phyloP scores from a whole-genome alignment of 2,113 vertebrate species.

The Aldabrachelys gigantea region DNA sequence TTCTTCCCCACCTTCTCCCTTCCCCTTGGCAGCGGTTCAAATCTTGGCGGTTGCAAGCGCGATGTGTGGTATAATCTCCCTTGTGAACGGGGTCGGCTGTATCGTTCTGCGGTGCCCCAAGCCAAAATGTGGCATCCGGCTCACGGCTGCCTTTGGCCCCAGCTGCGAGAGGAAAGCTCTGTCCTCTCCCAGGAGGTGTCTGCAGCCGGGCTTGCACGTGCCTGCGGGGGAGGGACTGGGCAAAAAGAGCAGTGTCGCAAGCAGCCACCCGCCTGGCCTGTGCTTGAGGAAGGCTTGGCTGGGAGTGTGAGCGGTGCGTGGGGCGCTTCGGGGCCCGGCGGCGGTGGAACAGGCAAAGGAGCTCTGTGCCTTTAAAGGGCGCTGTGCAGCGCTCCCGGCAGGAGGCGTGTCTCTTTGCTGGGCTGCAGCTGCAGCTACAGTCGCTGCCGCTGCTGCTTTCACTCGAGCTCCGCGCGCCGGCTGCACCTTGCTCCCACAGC shows the following conservation, averaged over 20 bases:
- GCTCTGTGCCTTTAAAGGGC: slow-evolving; percentile 79
- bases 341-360: slow-evolving; percentile 10
- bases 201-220: neutral
- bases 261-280: neutral
- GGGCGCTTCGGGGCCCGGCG: neutral
- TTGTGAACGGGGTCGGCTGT: neutral
- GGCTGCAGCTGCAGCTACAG: neutral
- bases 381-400: slow-evolving; percentile 77
- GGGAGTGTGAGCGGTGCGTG: neutral
- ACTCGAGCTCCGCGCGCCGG: slow-evolving; percentile 46
- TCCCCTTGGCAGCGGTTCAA: neutral
- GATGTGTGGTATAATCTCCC: neutral
- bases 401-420: slow-evolving; percentile 86
- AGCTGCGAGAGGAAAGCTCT: neutral
- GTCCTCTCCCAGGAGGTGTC: neutral
- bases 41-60: neutral
- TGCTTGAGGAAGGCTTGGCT: neutral
- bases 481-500: neutral
- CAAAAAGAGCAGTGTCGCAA: neutral
- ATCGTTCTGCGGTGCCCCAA: neutral
- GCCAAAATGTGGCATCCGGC: too few relatives aligned
- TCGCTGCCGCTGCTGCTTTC: neutral
- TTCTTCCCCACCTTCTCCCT: neutral
- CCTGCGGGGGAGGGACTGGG: too few relatives aligned
- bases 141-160: neutral